phyloP scores from a whole-genome alignment of 2,113 vertebrate species.

The Alligator sinensis region DNA sequence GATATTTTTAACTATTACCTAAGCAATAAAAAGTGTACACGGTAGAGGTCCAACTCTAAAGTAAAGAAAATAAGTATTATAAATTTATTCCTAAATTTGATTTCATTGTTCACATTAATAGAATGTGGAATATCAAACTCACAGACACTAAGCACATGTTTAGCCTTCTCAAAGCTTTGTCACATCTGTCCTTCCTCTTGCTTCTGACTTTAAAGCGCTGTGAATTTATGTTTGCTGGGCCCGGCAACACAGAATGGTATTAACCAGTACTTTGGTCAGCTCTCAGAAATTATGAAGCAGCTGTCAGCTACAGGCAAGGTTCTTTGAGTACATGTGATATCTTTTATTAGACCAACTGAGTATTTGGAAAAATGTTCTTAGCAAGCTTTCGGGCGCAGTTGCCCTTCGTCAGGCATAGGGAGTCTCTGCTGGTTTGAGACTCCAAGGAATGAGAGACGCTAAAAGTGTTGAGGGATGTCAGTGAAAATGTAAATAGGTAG shows the following conservation, averaged over 20 bases:
- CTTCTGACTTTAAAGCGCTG: slow-evolving; percentile 61
- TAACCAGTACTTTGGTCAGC: slow-evolving; percentile 50
- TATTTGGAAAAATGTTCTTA: too few species aligned
- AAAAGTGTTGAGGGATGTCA: too few species aligned
- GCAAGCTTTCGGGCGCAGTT: too few species aligned
- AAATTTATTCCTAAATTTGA: slow-evolving; percentile 52
- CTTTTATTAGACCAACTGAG: too few species aligned
- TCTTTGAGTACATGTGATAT: too few species aligned
- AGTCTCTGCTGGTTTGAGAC: too few species aligned
- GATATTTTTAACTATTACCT: slow-evolving; percentile 59
- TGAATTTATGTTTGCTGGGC: slow-evolving; percentile 56
- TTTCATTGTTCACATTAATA: slow-evolving; percentile 38
- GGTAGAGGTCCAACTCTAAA: slow-evolving; percentile 18
- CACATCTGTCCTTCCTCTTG: slow-evolving; percentile 18
- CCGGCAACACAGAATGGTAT: slow-evolving; percentile 56
- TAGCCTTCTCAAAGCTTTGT: slow-evolving; percentile 54
- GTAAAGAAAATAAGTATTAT: slow-evolving; percentile 40
- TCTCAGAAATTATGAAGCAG: slow-evolving; percentile 38
- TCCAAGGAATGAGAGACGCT: too few species aligned
- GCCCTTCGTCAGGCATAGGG: too few species aligned
- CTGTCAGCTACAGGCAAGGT: neutral
- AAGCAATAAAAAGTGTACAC: slow-evolving; percentile 45
- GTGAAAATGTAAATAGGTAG: too few species aligned
- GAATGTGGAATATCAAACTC: slow-evolving; percentile 24
- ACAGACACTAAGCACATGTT: neutral